Evolutionary conservation across 2,888 invertebrate genomes (phyloP).

Genomic region (Tipula confusa): DNA sequence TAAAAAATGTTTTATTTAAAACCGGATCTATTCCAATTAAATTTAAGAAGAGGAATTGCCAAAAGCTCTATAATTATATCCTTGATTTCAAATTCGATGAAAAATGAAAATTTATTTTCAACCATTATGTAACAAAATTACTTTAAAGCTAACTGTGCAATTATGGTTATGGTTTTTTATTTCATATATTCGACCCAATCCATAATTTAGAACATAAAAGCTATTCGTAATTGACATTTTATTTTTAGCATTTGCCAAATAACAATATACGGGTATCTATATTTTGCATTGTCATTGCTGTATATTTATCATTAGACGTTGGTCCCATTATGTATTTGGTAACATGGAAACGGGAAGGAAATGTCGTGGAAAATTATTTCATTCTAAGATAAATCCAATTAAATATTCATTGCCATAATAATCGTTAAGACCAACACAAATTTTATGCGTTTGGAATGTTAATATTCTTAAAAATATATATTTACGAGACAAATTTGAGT

Average conservation of each 20-base stretch:
- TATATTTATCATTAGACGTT: not conserved
- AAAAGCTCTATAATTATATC: not conserved
- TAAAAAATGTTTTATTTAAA: not conserved
- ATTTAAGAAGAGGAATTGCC: not conserved
- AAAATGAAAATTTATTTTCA: not conserved
- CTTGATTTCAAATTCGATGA: not conserved
- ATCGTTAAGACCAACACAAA: not conserved
- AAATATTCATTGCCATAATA: slow-evolving; percentile 3
- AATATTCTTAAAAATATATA: not conserved
- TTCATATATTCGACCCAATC: not conserved
- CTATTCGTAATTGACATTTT: not conserved
- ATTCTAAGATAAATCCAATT: not conserved
- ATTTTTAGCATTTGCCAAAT: not conserved
- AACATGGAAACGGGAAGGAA: not conserved
- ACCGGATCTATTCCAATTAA: not conserved
- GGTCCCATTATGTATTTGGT: not conserved
- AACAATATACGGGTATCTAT: not conserved
- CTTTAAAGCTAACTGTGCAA: not conserved
- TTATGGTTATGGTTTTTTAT: too few species aligned
- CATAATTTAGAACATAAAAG: not conserved
- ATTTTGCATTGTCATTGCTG: not conserved
- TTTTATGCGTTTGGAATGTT: not conserved
- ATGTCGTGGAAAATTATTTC: not conserved
- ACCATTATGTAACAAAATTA: not conserved
- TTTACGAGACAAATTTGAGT: not conserved